A percentile compares a stretch with the other conserved stretches of the same genome.
Evolutionary conservation across 2,888 invertebrate genomes (phyloP).

Genomic region (Myathropa florea): DNA sequence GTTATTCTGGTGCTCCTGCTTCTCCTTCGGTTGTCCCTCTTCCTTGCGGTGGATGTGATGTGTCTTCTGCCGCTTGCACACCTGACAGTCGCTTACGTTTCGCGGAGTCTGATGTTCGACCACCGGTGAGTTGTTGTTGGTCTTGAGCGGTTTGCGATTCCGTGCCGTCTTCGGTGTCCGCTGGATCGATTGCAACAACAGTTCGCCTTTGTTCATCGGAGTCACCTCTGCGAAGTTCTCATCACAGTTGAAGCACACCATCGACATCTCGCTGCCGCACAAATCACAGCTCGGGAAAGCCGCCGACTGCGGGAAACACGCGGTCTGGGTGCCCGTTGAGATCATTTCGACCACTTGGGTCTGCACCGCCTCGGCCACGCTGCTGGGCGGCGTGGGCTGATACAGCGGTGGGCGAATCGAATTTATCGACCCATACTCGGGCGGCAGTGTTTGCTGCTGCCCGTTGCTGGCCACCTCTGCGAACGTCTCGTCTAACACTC

Average conservation of each 20-base stretch:
- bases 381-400: constrained; percentile 67
- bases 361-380: constrained; percentile 72
- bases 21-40: constrained; percentile 54
- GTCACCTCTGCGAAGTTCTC: constrained; percentile 73
- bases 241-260: constrained; percentile 78
- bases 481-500: constrained; percentile 40
- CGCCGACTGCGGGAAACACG: constrained; percentile 64
- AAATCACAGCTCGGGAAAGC: constrained; percentile 73
- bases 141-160: constrained; percentile 76
- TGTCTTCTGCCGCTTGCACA: constrained; percentile 81
- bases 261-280: constrained; percentile 79
- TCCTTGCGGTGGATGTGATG: constrained; percentile 75
- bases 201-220: constrained; percentile 82
- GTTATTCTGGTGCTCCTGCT: constrained; percentile 63
- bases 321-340: constrained; percentile 80
- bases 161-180: constrained; percentile 81
- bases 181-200: constrained; percentile 83
- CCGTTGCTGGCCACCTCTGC: constrained; percentile 56
- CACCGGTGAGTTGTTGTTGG: constrained; percentile 74
- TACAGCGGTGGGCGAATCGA: constrained; percentile 74
- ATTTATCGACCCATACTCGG: constrained; percentile 73
- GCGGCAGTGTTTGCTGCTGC: constrained; percentile 59
- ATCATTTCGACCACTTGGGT: constrained; percentile 78
- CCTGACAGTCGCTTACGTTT: constrained; percentile 76
- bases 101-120: constrained; percentile 57